phyloP scores from a whole-genome alignment of 2,888 invertebrate genomes.

The Carterocephalus palaemon region DNA sequence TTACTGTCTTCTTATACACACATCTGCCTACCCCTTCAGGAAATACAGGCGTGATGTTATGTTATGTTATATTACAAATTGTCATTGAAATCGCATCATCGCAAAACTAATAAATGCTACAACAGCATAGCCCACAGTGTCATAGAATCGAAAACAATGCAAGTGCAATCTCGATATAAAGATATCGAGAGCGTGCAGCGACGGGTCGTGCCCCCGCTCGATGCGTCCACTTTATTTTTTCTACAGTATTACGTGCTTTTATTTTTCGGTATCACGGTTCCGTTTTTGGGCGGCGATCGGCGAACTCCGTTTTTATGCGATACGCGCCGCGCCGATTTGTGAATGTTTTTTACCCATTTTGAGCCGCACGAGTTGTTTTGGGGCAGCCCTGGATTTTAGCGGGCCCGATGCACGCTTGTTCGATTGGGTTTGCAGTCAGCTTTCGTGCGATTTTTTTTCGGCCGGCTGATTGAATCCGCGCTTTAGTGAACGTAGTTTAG shows the following conservation, averaged over 20 bases:
- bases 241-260: constrained; percentile 70
- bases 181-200: constrained; percentile 51
- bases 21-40: too few species aligned
- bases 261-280: constrained; percentile 78
- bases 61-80: too few species aligned
- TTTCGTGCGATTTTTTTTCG: constrained; percentile 59
- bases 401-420: constrained; percentile 63
- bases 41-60: too few species aligned
- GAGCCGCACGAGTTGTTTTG: constrained; percentile 74
- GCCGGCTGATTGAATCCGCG: constrained; percentile 72
- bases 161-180: constrained; percentile 49
- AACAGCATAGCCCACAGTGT: constrained; percentile 16
- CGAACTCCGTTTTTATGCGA: constrained; percentile 71
- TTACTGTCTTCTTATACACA: too few species aligned
- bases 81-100: constrained; percentile 2
- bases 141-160: constrained; percentile 34
- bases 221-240: constrained; percentile 67
- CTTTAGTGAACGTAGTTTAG: constrained; percentile 74
- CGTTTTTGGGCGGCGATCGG: constrained; percentile 75
- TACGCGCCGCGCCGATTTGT: constrained; percentile 68
- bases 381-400: constrained; percentile 68
- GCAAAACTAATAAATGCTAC: constrained; percentile 5
- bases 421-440: constrained; percentile 66
- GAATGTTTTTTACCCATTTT: constrained; percentile 65
- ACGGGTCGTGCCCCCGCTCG: constrained; percentile 42